Evolutionary conservation across 2,888 invertebrate species (phyloP).

Genomic region (Synergus gifuensis): DNA sequence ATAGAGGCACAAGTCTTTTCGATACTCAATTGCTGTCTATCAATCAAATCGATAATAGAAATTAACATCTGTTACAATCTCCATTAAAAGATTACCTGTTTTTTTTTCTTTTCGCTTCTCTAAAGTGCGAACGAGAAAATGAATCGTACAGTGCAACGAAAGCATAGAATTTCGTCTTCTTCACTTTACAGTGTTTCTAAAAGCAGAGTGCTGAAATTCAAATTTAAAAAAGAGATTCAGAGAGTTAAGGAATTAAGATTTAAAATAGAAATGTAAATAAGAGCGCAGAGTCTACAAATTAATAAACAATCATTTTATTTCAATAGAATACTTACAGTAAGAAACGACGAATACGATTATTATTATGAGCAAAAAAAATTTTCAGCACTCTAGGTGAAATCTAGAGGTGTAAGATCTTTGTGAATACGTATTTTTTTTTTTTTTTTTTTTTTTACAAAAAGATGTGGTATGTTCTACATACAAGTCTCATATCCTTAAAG

Average conservation of each 20-base stretch:
- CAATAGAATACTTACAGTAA: conserved; percentile 55
- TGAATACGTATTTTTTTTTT: conserved; percentile 41
- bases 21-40: conserved; percentile 27
- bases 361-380: neutral
- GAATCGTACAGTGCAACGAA: conserved; percentile 35
- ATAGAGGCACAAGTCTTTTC: conserved; percentile 58
- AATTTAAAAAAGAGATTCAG: conserved; percentile 53
- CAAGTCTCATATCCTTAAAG: conserved; percentile 29
- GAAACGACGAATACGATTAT: conserved; percentile 35
- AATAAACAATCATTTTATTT: conserved; percentile 55
- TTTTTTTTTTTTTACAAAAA: conserved; percentile 44
- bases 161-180: conserved; percentile 51
- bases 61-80: conserved; percentile 3
- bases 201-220: conserved; percentile 59
- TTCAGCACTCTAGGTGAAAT: conserved; percentile 38
- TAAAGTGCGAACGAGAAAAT: conserved; percentile 39
- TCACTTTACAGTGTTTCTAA: conserved; percentile 63
- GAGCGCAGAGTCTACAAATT: conserved; percentile 28
- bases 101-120: neutral
- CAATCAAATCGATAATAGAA: neutral
- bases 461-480: conserved; percentile 49
- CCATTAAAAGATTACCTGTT: neutral
- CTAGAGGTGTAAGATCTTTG: conserved; percentile 36
- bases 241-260: neutral
- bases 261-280: conserved; percentile 47